These are phyloP conservation scores for Trissolcus brochymenae DNA, from an alignment of 2,888 invertebrate species.

Conservation along the genomic window DNA sequence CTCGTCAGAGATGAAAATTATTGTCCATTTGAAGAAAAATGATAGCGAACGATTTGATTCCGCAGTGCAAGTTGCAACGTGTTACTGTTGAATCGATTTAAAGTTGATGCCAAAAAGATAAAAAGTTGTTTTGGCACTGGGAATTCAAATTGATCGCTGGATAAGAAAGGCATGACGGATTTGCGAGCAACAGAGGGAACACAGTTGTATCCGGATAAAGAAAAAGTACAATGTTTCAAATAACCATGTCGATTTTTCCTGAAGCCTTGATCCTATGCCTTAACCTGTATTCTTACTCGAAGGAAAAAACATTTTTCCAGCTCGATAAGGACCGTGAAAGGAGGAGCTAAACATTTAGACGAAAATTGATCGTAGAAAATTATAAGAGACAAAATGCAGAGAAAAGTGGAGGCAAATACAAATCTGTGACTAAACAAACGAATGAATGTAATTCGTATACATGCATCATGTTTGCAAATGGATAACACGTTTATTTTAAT, in stretches of 20 bases:
- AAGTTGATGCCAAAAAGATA: constrained; percentile 1
- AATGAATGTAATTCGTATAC: constrained; percentile 57
- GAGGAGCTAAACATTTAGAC: constrained; percentile 1
- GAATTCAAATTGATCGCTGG: constrained; percentile 15
- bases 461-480: constrained; percentile 66
- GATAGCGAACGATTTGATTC: constrained; percentile 3
- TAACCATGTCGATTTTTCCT: constrained; percentile 61
- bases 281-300: constrained; percentile 66
- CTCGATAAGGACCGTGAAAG: constrained; percentile 46
- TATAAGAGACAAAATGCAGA: constrained; percentile 6
- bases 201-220: constrained; percentile 28
- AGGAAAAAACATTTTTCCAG: constrained; percentile 38
- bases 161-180: constrained; percentile 45
- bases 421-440: constrained; percentile 52
- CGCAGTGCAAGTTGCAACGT: no score
- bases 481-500: constrained; percentile 74
- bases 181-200: constrained; percentile 26
- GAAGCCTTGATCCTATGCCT: constrained; percentile 69
- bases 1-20: constrained; percentile 5
- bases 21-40: constrained; percentile 33
- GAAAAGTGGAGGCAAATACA: neutral
- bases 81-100: neutral
- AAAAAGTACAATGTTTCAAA: constrained; percentile 58
- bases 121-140: neutral
- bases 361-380: neutral